These are phyloP conservation scores for Drosophila kanekoi DNA, from an alignment of 2,888 invertebrate species.

Conservation along the genomic window DNA sequence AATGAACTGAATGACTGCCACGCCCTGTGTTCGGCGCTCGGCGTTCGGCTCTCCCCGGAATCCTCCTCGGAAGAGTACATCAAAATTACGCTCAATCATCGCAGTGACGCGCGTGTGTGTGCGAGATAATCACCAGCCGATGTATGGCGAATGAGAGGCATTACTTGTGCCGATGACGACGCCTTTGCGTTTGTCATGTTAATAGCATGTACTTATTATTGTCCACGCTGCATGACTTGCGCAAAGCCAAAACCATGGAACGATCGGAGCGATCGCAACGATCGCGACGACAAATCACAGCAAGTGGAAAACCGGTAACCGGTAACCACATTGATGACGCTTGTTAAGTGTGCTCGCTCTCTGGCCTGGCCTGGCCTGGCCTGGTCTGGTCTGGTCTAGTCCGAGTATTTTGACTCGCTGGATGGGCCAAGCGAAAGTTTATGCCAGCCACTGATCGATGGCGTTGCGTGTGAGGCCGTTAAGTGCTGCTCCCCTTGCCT, in stretches of 20 bases:
- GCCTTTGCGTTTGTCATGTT: constrained; percentile 5
- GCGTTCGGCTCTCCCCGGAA: not conserved
- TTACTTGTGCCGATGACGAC: constrained; percentile 8
- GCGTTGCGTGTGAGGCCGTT: constrained; percentile 41
- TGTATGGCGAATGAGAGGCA: not conserved
- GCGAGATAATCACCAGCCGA: constrained; percentile 2
- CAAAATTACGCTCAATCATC: not conserved
- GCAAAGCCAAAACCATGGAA: constrained; percentile 10
- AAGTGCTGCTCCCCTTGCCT: constrained; percentile 48
- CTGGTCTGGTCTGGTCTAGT: not conserved
- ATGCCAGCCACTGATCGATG: constrained; percentile 57
- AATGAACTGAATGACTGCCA: constrained; percentile 3
- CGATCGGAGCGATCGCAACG: constrained; percentile 14
- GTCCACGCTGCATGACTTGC: constrained; percentile 65
- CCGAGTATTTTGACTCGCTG: constrained; percentile 5
- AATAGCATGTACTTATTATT: constrained; percentile 36
- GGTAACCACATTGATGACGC: constrained; percentile 12
- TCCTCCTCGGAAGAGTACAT: not conserved
- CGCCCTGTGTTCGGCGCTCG: not conserved
- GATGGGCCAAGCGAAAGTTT: constrained; percentile 49
- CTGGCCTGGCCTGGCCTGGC: not conserved
- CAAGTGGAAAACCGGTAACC: constrained; percentile 34
- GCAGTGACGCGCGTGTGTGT: not conserved
- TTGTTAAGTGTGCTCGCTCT: constrained; percentile 5
- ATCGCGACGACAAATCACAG: constrained; percentile 45